Conservation (phyloP, 2,797 vertebrate genomes). For the Ctenopoma kingsleyae region DNA sequence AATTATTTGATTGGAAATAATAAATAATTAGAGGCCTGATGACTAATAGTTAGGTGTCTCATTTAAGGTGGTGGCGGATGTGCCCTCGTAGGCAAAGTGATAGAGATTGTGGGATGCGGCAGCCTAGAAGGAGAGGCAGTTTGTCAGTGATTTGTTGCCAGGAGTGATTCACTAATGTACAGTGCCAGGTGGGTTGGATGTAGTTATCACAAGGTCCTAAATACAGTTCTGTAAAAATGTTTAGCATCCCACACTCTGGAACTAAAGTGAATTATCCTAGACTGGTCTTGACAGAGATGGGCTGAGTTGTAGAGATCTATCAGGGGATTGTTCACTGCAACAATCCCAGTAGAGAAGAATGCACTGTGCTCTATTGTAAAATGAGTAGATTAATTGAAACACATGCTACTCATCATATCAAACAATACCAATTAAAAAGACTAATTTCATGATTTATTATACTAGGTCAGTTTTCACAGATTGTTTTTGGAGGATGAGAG, state of each 20-base stretch:
- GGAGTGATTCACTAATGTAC: constrained; percentile 49
- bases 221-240: constrained; percentile 34
- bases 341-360: constrained; percentile 53
- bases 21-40: constrained; percentile 33
- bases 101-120: constrained; percentile 37
- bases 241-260: constrained; percentile 14
- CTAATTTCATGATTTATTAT: constrained; percentile 76
- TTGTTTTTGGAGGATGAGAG: constrained; percentile 54
- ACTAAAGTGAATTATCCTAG: neutral
- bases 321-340: constrained; percentile 44
- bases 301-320: constrained; percentile 33
- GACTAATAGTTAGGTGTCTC: constrained; percentile 49
- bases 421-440: constrained; percentile 75
- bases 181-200: constrained; percentile 44
- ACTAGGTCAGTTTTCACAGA: constrained; percentile 68
- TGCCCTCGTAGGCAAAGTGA: constrained; percentile 28
- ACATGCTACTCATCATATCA: constrained; percentile 70
- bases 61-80: constrained; percentile 29
- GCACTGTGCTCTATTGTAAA: constrained; percentile 61
- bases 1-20: constrained; percentile 24
- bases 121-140: constrained; percentile 24
- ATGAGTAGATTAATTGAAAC: constrained; percentile 74
- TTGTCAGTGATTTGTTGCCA: constrained; percentile 50
- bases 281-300: constrained; percentile 16
- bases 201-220: constrained; percentile 36